Evolutionary conservation across 1,140 invertebrate genomes (phyloP).

Genomic region (Tetraneura akinire): DNA sequence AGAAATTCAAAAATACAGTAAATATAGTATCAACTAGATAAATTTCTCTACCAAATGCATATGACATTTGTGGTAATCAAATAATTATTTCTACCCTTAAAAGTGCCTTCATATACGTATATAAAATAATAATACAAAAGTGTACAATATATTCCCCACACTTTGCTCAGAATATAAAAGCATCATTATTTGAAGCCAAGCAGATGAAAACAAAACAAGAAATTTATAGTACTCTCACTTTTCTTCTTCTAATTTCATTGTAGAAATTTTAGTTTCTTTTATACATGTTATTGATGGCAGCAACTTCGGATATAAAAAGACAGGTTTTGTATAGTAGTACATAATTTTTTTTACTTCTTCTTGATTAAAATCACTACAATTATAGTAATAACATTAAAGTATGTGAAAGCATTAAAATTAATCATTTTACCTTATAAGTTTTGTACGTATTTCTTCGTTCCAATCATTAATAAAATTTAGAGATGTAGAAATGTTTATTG

Average conservation of each 20-base stretch:
- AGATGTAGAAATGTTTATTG: not conserved
- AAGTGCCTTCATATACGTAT: too few relatives aligned
- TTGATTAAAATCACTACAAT: not conserved
- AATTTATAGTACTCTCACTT: not conserved
- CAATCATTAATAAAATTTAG: slow-evolving; percentile 19
- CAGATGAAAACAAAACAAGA: too few relatives aligned
- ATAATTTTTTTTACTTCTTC: not conserved
- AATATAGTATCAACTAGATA: too few relatives aligned
- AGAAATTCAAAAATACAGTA: too few relatives aligned
- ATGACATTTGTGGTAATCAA: too few relatives aligned
- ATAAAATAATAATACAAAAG: too few relatives aligned
- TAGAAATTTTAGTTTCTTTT: too few relatives aligned
- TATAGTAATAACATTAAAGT: not conserved
- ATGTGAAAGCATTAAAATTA: not conserved
- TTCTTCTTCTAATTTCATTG: not conserved
- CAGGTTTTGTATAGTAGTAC: slow-evolving; percentile 9
- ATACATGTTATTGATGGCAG: slow-evolving; percentile 3
- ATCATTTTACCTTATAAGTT: not conserved
- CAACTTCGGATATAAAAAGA: slow-evolving; percentile 20
- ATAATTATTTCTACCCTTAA: too few relatives aligned
- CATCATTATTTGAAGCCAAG: too few relatives aligned
- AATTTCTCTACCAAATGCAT: too few relatives aligned
- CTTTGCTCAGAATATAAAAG: too few relatives aligned
- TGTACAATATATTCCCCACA: too few relatives aligned
- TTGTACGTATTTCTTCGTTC: not conserved